Percentiles rank a stretch among this genome's conserved stretches.
Evolutionary conservation across 2,888 invertebrate genomes (phyloP).

Genomic region (Hypselothyrea guttata): DNA sequence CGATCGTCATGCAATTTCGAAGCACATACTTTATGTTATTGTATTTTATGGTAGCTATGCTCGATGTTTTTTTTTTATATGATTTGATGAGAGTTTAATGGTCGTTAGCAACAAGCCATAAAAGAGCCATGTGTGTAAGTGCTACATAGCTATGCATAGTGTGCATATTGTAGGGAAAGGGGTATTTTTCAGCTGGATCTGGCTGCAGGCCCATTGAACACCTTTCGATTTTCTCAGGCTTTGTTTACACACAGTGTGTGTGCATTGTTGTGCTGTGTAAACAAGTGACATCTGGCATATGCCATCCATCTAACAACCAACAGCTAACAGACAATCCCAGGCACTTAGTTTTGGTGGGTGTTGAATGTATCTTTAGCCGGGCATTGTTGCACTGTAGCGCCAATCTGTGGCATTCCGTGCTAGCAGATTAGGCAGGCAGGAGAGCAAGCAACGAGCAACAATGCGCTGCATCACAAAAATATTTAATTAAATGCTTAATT

Average conservation of each 20-base stretch:
- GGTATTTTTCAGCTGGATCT: too few relatives aligned
- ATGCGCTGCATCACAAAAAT: constrained; percentile 68
- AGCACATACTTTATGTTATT: too few relatives aligned
- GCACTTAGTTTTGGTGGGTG: constrained; percentile 3
- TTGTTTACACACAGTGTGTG: constrained; percentile 46
- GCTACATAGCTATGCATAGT: too few relatives aligned
- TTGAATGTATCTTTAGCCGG: neutral
- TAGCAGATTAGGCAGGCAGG: constrained; percentile 64
- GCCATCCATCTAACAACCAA: constrained; percentile 20
- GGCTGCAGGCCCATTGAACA: constrained; percentile 52
- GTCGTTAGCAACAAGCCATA: constrained; percentile 29
- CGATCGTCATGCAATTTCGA: too few relatives aligned
- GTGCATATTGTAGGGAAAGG: too few relatives aligned
- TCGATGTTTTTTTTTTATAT: constrained; percentile 22
- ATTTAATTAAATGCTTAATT: constrained; percentile 82
- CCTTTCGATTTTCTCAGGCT: constrained; percentile 60
- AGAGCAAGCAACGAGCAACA: constrained; percentile 41
- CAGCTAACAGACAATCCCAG: too few relatives aligned
- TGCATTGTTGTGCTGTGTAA: constrained; percentile 50
- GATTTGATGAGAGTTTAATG: constrained; percentile 64
- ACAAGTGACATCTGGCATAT: constrained; percentile 69
- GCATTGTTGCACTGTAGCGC: constrained; percentile 30
- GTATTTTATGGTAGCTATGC: too few relatives aligned
- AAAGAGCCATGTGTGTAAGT: constrained; percentile 7
- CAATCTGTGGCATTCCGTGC: constrained; percentile 72